phyloP scores from a whole-genome alignment of 2,113 vertebrate genomes.

The rabbit (Oryctolagus cuniculus) region mOryCun1.1 NC_091432.1:47094001-47094500 shows the following conservation, averaged over 20 bases:
- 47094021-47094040: neutral
- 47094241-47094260: neutral
- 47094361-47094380: neutral
- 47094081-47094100: neutral
- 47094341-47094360: neutral
- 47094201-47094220: neutral
- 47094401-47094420: neutral
- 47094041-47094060: neutral
- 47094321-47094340: neutral
- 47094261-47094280: neutral
- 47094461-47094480: neutral
- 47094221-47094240: neutral
- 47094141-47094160: neutral
- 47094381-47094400: neutral
- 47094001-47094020: neutral
- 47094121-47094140: too few species aligned
- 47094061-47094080: neutral
- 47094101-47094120: too few species aligned
- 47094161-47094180: neutral
- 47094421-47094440: neutral
- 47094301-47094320: neutral
- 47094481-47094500: neutral
- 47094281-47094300: neutral
- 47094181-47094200: neutral
- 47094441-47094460: neutral